These are phyloP conservation scores for Sclerurus mexicanus DNA, from an alignment of 2,113 vertebrate species.

Conservation along the genomic window DNA sequence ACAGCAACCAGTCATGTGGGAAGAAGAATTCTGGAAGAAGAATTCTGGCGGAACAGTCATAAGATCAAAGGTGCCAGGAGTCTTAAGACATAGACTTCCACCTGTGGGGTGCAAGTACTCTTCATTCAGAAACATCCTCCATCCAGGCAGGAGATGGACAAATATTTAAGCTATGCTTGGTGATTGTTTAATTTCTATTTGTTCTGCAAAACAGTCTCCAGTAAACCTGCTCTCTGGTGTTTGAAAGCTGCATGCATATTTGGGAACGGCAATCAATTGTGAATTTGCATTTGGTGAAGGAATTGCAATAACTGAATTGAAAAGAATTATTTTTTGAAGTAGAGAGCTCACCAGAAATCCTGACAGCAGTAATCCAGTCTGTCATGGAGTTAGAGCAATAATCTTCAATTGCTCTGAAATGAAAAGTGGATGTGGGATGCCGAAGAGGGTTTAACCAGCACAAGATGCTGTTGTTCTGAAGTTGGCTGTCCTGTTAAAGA, in stretches of 20 bases:
- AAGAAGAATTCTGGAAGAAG: background rate
- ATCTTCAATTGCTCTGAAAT: background rate
- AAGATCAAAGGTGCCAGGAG: background rate
- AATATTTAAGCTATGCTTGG: background rate
- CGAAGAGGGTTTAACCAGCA: background rate
- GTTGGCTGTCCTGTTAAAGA: background rate
- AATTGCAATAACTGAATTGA: background rate
- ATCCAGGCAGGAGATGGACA: background rate
- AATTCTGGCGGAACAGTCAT: background rate
- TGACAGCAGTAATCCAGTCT: background rate
- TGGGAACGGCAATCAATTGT: background rate
- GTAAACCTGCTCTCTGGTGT: background rate
- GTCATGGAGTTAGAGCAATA: background rate
- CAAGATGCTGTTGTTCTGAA: background rate
- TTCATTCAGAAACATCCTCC: background rate
- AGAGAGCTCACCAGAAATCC: background rate
- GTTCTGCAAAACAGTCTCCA: background rate
- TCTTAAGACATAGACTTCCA: background rate
- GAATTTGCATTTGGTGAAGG: background rate
- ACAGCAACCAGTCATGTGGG: accelerated
- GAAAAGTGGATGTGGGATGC: background rate
- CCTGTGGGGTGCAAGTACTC: background rate
- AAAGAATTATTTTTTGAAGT: background rate
- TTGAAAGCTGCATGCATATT: background rate
- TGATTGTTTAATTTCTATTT: background rate